A percentile compares a stretch with the other conserved stretches of the same genome.
phyloP scores from a whole-genome alignment of 2,797 vertebrate genomes.

The Adrianichthys oophorus region DNA sequence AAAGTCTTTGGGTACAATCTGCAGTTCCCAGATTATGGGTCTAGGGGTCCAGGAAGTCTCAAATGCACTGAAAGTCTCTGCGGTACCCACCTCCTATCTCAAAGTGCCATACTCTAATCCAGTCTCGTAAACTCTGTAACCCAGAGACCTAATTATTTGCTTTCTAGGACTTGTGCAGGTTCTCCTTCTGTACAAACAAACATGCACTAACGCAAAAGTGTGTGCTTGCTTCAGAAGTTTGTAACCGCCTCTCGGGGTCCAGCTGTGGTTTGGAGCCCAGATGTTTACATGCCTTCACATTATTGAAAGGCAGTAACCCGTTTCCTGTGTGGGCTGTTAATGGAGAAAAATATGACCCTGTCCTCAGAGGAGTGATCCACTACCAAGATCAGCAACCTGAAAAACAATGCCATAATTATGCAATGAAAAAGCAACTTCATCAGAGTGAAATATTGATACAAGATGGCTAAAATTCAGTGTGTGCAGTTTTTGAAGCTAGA shows the following conservation, averaged over 20 bases:
- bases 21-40: neutral
- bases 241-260: no score
- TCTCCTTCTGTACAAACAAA: no score
- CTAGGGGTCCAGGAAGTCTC: neutral
- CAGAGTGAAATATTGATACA: slow-evolving; percentile 49
- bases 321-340: slow-evolving; percentile 36
- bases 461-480: slow-evolving; percentile 12
- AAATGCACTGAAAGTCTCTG: neutral
- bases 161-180: no score
- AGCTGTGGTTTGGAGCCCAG: no score
- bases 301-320: slow-evolving; percentile 3
- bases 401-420: slow-evolving; percentile 59
- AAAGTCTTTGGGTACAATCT: neutral
- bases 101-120: slow-evolving; percentile 1
- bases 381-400: slow-evolving; percentile 67
- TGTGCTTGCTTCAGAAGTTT: no score
- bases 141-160: no score
- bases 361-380: slow-evolving; percentile 33
- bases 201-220: no score
- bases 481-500: neutral
- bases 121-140: no score
- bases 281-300: no score
- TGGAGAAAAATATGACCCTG: slow-evolving; percentile 51
- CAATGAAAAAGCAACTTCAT: slow-evolving; percentile 44
- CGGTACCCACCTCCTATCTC: neutral